Evolutionary conservation across 2,888 invertebrate genomes (phyloP).

Genomic region (Luperina testacea): DNA sequence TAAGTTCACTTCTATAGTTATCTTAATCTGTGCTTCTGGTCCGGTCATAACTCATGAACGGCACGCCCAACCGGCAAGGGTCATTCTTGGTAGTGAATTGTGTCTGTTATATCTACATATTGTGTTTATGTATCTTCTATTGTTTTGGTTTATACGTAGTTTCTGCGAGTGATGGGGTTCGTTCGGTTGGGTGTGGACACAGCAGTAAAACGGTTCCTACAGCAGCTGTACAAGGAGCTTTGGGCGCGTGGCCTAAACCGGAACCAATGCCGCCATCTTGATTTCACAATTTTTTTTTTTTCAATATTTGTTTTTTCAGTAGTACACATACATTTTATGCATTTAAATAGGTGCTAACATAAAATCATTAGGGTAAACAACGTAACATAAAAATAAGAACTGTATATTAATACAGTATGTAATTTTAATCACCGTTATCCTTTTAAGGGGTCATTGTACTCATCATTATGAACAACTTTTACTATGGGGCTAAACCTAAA

Average conservation of each 20-base stretch:
- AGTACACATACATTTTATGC: no score
- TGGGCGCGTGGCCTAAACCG: not conserved
- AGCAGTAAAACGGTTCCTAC: not conserved
- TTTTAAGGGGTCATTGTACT: no score
- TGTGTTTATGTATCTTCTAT: slow-evolving; percentile 29
- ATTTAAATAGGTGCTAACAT: no score
- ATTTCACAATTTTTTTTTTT: no score
- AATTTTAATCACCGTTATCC: no score
- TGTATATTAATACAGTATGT: no score
- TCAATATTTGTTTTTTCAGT: no score
- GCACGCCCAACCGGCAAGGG: slow-evolving; percentile 59
- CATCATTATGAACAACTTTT: no score
- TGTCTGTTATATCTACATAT: slow-evolving; percentile 14
- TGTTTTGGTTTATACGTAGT: slow-evolving; percentile 27
- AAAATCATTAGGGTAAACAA: no score
- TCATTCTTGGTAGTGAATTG: slow-evolving; percentile 49
- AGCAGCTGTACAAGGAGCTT: not conserved
- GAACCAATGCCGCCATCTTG: not conserved
- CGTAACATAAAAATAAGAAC: no score
- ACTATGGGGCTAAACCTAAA: no score
- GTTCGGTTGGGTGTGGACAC: not conserved
- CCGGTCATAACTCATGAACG: slow-evolving; percentile 62
- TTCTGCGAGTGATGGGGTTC: slow-evolving; percentile 32
- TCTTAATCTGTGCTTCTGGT: slow-evolving; percentile 36
- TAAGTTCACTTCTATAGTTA: not conserved